Base-by-base conservation (phyloP, 2,113 vertebrate genomes). In the Caranx melampygus region DNA sequence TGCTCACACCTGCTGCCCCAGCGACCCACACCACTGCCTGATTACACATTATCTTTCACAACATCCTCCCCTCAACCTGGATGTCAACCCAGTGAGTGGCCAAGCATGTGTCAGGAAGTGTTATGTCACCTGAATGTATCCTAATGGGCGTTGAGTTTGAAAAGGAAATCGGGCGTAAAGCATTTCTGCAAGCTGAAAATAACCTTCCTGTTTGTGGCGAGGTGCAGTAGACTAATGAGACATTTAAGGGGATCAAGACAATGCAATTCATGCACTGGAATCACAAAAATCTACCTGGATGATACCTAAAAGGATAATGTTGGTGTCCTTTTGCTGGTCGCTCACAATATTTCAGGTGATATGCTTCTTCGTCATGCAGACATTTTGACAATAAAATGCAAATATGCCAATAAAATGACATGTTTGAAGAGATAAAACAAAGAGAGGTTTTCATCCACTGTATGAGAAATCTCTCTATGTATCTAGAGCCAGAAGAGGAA, bases 1-100 rank as follows among this genome's bases (percentile, higher is more conserved):
- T 70, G 57, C 61, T 83, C 79, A 88, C 92, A 94, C 91, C 92
- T 94, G 92, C 85, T 91, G 78, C 81, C 66, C 21, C 61, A 35
- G 13, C 49, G 9, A 57, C 81, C 63, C 58, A 66, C 82, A 67
- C 74, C n/a, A 75, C 75, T 72, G 75, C 58, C 73, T 84, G 76
- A 88, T 84, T 86, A 73, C 72, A 77, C 77, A 66, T 78, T 57
- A 45, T 74, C 52, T 78, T 34, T 66, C 60, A 67, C 70, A 62
- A 14, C 70, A 80, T 83, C 72, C 72, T 44, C 62, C 60, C 54
- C 66, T 65, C 63, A 73, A 55, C 20, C 49, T 51, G 57, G 54
- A 76, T 49, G 78, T 85, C 82, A 80, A 37, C 62, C 58, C 57
- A 58, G 44, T 69, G 47, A 88, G 72, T 57, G 49, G 68, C 84